These are phyloP conservation scores for Hoplostethus atlanticus DNA, from an alignment of 2,797 vertebrate genomes.

Conservation along the genomic window DNA sequence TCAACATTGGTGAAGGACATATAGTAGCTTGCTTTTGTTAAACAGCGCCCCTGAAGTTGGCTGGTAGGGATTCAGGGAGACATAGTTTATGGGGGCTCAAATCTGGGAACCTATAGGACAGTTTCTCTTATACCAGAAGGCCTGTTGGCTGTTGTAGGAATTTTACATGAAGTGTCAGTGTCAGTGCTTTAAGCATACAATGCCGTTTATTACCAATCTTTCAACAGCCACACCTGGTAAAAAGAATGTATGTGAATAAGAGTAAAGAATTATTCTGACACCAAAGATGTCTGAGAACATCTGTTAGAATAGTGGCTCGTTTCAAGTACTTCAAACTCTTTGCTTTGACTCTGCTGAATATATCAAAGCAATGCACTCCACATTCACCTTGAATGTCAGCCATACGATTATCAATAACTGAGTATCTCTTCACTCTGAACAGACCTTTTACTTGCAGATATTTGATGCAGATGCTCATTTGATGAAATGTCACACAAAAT, in stretches of 20 bases:
- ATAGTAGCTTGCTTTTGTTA: slow-evolving; percentile 4
- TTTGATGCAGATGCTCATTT: not conserved
- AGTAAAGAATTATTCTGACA: too few relatives aligned
- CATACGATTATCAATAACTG: not conserved
- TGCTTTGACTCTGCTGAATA: not conserved
- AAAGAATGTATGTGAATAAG: not conserved
- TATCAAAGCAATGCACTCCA: not conserved
- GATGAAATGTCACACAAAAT: too few relatives aligned
- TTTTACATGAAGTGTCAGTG: not conserved
- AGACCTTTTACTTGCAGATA: not conserved
- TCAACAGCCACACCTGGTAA: not conserved
- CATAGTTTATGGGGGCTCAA: not conserved
- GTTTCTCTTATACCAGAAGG: slow-evolving; percentile 1
- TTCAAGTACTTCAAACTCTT: not conserved
- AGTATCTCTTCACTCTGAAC: not conserved
- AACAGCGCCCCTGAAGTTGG: slow-evolving; percentile 7
- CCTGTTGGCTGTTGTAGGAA: not conserved
- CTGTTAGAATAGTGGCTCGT: not conserved
- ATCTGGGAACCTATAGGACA: not conserved
- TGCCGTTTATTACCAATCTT: not conserved
- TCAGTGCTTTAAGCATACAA: not conserved
- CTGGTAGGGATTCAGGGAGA: not conserved
- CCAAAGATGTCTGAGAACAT: not conserved
- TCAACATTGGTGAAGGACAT: slow-evolving; percentile 14
- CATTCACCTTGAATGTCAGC: not conserved